Base-by-base conservation (phyloP, 2,888 invertebrate species). In the Hydrotaea cyrtoneurina region DNA sequence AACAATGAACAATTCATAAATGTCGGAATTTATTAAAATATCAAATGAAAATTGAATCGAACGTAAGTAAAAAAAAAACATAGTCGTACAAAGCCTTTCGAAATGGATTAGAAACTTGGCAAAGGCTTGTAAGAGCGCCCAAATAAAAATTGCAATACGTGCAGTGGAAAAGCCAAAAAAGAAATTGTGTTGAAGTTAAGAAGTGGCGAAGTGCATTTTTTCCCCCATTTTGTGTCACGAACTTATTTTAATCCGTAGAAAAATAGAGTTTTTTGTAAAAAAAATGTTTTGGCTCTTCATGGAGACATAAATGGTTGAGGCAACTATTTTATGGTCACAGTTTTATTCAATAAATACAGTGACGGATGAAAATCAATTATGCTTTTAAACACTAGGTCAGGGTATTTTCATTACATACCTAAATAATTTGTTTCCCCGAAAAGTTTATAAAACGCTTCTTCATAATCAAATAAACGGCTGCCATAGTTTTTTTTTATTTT, bases 21-120 rank as follows among this genome's bases (percentile, higher is more conserved):
- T 21, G 85, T 85, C 81, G 82, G 82, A 82, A 79, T 79, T 85
- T 85, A 82, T 85, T 85, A 85, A 85, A 85, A 82, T 85, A 77
- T 85, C 85, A 79, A 85, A 75, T 72, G 72, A 69, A 76, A 50
- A 50, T 50, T 50, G 50, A 50, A 7, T 50, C n/a, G 50, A 15
- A n/a, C 3, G 4, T 36, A 8, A n/a, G n/a, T n/a, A 31, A 2
- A 31, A 31, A 15, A 3, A 43, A 43, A 3, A 43, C 43, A 43
- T 13, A 50, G 1, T 50, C 50, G 43, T 43, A 43, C 43, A 43
- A 43, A 2, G 11, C 10, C 43, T 43, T n/a, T 43, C 10, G 10
- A 43, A 43, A 10, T 43, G 50, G 50, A 50, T 50, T 43, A 43
- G 43, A 43, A 43, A 31, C 31, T 43, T 50, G 15, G 50, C 50